Conservation (phyloP, 2,888 invertebrate species). For the Phytoseiulus persimilis region DNA sequence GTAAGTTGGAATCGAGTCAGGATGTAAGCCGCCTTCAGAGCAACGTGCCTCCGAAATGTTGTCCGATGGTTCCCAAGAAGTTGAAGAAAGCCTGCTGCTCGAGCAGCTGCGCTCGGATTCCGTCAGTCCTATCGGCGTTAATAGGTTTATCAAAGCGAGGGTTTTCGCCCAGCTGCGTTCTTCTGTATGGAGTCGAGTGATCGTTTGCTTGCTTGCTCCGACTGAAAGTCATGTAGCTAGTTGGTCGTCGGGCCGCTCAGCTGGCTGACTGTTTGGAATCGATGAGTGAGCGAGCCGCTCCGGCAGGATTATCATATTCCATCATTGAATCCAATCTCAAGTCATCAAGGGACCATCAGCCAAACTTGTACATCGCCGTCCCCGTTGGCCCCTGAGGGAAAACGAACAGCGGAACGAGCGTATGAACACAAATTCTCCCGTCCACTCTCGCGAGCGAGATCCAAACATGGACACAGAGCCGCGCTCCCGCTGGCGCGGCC, state of each 20-base stretch:
- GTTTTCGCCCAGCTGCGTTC: no score
- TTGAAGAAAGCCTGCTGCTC: no score
- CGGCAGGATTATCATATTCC: constrained; percentile 32
- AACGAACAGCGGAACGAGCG: background rate
- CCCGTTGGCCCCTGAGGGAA: background rate
- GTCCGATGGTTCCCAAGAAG: no score
- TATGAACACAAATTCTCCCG: background rate
- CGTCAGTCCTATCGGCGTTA: no score
- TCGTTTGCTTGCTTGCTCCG: no score
- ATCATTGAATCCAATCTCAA: constrained; percentile 38
- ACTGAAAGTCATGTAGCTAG: background rate
- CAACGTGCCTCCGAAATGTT: no score
- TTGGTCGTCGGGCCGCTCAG: background rate
- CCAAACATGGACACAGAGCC: background rate
- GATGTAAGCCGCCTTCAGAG: no score
- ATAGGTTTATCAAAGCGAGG: no score
- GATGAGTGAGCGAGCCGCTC: background rate
- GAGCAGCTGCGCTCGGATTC: no score
- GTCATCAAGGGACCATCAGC: constrained; percentile 38
- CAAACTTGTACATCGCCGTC: constrained; percentile 27
- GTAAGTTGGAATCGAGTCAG: background rate
- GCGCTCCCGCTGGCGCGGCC: background rate
- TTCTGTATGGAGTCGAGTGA: no score
- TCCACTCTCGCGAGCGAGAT: background rate
- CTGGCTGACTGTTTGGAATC: constrained; percentile 11